phyloP scores from a whole-genome alignment of 2,113 vertebrate species.

The Climacteris rufus region DNA sequence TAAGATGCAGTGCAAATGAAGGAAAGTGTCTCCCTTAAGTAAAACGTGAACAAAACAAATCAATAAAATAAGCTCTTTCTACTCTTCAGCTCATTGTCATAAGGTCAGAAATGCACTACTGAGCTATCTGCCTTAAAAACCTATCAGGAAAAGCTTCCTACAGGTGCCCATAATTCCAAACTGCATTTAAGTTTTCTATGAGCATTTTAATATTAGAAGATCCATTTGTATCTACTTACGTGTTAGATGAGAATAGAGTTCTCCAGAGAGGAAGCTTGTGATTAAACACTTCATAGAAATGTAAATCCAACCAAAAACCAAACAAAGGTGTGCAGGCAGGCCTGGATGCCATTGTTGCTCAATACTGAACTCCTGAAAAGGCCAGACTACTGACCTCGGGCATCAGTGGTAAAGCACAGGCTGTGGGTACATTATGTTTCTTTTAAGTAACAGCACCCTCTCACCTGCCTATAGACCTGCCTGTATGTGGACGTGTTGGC shows the following conservation, averaged over 20 bases:
- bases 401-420: neutral
- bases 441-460: neutral
- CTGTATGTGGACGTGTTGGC: neutral
- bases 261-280: neutral
- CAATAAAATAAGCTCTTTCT: neutral
- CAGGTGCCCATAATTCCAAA: neutral
- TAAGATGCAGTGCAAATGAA: neutral
- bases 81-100: neutral
- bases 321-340: neutral
- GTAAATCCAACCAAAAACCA: neutral
- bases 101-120: neutral
- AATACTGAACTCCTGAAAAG: neutral
- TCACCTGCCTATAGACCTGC: neutral
- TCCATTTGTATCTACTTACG: neutral
- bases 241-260: neutral
- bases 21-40: neutral
- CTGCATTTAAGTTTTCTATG: neutral
- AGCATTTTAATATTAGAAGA: neutral
- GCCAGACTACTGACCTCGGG: neutral
- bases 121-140: neutral
- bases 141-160: neutral
- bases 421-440: neutral
- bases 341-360: neutral
- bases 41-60: neutral
- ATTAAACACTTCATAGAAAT: neutral